Evolutionary conservation across 2,797 vertebrate genomes (phyloP), one percentile per base, ranked within the genome.

Genomic region (Arrhamphus sclerolepis): DNA sequence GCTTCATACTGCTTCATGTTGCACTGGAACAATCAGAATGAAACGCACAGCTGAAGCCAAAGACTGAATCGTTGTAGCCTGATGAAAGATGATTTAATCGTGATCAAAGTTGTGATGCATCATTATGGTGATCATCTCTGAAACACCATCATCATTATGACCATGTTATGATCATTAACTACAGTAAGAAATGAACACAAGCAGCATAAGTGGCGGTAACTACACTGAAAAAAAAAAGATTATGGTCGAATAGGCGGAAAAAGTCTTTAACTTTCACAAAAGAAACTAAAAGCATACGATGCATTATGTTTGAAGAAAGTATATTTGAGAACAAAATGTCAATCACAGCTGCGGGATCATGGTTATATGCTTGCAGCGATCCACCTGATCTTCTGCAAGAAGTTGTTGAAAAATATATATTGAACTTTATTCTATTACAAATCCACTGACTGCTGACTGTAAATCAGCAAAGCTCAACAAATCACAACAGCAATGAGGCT

Each of bases 31-130:
- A 2, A 4, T 19, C 72, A 20, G 46, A 39, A 29, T 56, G 50
- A 67, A 51, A 41, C 44, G 55, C 63, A 71, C 56, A 59, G 54
- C 21, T 72, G 46, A 38, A 20, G 44, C 60, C 51, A 19, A 20
- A 62, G 47, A 65, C 55, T 16, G 17, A 53, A 11, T 60, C 46
- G 58, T 29, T 62, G 53, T 16, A 18, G 40, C 38, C 46, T 56
- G 19, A 38, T 0, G 2, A 16, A n/a, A 46, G 4, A 26, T 6
- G 17, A 2, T 19, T 26, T 24, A 40, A 14, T 5, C 10, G 16
- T 10, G 18, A 52, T 14, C 11, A 42, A 39, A 6, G 29, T 10
- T 17, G 10, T 22, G 59, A 38, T 1, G 16, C 8, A 68, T 49
- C 7, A 52, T 8, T 2, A 38, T 1, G 21, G 28, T 39, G 17